Percentiles rank a stretch among this genome's conserved stretches.
phyloP scores from a whole-genome alignment of 2,113 vertebrate genomes.

The Leucoraja erinaceus region DNA sequence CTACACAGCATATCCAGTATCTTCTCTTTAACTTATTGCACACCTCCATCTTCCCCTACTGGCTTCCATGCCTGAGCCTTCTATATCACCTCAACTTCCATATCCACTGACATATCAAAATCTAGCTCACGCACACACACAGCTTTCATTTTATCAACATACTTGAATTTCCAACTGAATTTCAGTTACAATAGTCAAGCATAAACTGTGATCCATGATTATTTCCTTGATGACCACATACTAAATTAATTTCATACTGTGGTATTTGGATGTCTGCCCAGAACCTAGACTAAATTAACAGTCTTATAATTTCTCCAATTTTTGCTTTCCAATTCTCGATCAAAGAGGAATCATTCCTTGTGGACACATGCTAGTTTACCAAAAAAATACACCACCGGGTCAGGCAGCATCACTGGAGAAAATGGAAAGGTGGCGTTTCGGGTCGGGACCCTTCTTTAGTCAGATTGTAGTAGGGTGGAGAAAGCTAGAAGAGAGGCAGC shows the following conservation, averaged over 20 bases:
- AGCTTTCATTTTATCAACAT: neutral
- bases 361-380: too few species aligned
- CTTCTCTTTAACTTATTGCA: neutral
- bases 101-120: neutral
- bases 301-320: neutral
- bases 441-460: too few species aligned
- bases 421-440: too few species aligned
- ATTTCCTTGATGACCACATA: neutral
- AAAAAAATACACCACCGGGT: too few species aligned
- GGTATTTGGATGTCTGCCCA: neutral
- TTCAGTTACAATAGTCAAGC: neutral
- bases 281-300: neutral
- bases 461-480: too few species aligned
- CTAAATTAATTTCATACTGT: neutral
- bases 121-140: neutral
- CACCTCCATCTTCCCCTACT: neutral
- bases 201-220: neutral
- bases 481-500: too few species aligned
- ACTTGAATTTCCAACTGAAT: neutral
- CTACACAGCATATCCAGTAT: too few species aligned
- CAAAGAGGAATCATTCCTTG: neutral
- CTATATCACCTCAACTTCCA: neutral
- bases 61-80: neutral
- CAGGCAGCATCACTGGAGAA: too few species aligned
- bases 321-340: neutral